Evolutionary conservation across 2,113 vertebrate genomes (phyloP).

Genomic region (Hippoglossus stenolepis): DNA sequence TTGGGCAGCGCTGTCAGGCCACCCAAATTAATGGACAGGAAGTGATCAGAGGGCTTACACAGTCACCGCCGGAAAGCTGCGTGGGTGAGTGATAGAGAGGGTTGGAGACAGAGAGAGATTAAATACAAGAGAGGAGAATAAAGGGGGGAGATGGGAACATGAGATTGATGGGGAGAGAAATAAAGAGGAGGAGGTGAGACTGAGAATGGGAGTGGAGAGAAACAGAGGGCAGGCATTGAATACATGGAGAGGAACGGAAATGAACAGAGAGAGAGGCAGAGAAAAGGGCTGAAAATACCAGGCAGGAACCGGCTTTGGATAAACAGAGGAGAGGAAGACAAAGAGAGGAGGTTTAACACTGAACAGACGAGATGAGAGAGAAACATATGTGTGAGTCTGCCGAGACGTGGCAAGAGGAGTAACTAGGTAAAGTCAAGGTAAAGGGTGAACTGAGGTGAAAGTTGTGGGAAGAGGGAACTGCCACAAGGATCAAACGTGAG

Average conservation of each 20-base stretch:
- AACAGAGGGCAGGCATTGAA: conserved; percentile 45
- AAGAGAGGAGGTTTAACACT: conserved; percentile 35
- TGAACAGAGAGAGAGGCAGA: conserved; percentile 50
- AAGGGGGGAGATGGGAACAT: conserved; percentile 67
- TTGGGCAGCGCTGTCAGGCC: conserved; percentile 61
- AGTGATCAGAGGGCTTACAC: conserved; percentile 76
- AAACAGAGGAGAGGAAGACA: conserved; percentile 43
- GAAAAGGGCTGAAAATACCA: conserved; percentile 25
- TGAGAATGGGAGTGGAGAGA: conserved; percentile 31
- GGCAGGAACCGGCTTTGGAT: conserved; percentile 30
- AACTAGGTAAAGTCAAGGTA: not conserved
- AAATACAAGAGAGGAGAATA: conserved; percentile 69
- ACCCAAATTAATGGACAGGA: conserved; percentile 76
- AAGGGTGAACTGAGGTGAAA: conserved; percentile 12
- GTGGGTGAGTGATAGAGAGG: conserved; percentile 64
- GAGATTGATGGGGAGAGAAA: conserved; percentile 69
- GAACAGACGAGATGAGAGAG: conserved; percentile 32
- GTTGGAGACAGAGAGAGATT: conserved; percentile 62
- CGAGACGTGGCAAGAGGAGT: conserved; percentile 1
- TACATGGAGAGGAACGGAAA: conserved; percentile 57
- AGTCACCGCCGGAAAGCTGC: conserved; percentile 65
- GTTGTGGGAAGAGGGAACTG: not conserved
- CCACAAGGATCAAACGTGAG: not conserved
- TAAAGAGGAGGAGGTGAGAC: conserved; percentile 66
- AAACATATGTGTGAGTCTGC: not conserved